These are phyloP conservation scores for Eremophila alpestris DNA, from an alignment of 2,797 vertebrate species.

Conservation along the genomic window DNA sequence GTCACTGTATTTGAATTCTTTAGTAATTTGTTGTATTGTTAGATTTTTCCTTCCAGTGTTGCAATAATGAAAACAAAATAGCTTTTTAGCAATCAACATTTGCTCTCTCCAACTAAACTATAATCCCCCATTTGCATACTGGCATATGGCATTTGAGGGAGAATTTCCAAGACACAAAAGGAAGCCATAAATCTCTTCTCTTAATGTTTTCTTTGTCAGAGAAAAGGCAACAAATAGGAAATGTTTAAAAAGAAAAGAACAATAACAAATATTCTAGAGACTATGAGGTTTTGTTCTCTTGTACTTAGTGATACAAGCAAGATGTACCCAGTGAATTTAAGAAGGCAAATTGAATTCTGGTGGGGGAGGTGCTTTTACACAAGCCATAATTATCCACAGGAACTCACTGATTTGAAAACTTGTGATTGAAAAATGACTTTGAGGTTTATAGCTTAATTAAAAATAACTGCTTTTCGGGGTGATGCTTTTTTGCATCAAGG, in stretches of 20 bases:
- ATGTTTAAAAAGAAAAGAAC: background rate
- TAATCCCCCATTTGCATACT: constrained; percentile 5
- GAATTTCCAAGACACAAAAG: constrained; percentile 15
- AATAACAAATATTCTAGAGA: background rate
- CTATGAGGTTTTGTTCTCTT: background rate
- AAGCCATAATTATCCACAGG: background rate
- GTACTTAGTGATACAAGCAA: background rate
- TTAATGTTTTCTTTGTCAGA: background rate
- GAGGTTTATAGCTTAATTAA: background rate
- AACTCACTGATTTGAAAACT: background rate
- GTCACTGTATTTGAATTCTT: background rate
- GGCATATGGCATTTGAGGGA: constrained; percentile 15
- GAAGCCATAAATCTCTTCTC: background rate
- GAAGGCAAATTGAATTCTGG: background rate
- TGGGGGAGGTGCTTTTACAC: background rate
- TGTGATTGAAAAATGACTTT: background rate
- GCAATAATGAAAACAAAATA: constrained; percentile 11
- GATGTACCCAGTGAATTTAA: background rate
- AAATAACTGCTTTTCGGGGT: background rate
- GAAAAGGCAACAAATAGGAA: background rate
- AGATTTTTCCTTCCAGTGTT: background rate
- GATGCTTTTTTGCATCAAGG: background rate
- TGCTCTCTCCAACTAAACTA: background rate
- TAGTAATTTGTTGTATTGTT: background rate
- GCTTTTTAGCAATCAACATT: constrained; percentile 30